Evolutionary conservation across 1,140 invertebrate species (phyloP).

Genomic region (Chrysomallon squamiferum): DNA sequence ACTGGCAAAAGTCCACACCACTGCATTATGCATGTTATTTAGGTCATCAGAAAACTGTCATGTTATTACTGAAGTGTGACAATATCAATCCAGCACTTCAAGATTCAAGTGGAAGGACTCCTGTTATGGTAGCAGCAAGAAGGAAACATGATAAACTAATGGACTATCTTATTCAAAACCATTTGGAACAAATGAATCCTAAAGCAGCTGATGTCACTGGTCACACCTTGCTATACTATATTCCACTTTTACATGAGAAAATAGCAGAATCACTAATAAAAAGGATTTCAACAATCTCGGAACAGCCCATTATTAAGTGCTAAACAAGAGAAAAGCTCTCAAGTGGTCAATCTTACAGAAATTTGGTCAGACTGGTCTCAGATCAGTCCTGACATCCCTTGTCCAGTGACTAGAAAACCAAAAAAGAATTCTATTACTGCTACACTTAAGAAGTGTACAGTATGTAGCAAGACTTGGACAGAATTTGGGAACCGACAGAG

Average conservation of each 20-base stretch:
- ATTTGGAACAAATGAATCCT: constrained; percentile 4
- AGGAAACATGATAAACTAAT: constrained; percentile 5
- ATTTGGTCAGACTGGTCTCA: too few relatives aligned
- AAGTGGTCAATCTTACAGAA: too few relatives aligned
- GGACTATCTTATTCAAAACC: neutral
- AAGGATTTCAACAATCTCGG: too few relatives aligned
- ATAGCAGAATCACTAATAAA: neutral
- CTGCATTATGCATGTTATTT: constrained; percentile 19
- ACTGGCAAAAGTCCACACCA: constrained; percentile 17
- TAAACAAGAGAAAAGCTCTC: too few relatives aligned
- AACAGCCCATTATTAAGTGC: too few relatives aligned
- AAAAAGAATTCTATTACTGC: too few relatives aligned
- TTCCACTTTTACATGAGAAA: neutral
- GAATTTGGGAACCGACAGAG: neutral
- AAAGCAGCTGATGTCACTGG: neutral
- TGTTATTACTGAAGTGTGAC: neutral
- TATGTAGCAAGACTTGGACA: neutral
- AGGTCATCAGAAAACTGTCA: constrained; percentile 6
- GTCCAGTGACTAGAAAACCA: too few relatives aligned
- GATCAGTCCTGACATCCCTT: too few relatives aligned
- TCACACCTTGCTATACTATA: constrained; percentile 2
- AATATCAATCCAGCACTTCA: neutral
- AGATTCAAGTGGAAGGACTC: constrained; percentile 5
- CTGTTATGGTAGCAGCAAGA: constrained; percentile 3
- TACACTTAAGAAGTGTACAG: neutral